Conservation (phyloP, 2,797 vertebrate genomes). For the Sphaeramia orbicularis region DNA sequence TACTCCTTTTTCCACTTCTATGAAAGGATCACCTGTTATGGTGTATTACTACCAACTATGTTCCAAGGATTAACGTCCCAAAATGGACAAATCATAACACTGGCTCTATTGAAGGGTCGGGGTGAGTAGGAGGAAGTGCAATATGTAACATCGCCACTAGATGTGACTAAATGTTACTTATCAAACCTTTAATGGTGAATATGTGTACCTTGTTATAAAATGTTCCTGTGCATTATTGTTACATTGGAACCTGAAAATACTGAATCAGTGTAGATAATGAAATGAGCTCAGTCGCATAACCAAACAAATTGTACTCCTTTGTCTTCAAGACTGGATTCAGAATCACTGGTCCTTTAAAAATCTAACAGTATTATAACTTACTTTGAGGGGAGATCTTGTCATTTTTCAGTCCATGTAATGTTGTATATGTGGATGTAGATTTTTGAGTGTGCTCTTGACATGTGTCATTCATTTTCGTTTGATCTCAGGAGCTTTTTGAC, state of each 20-base stretch:
- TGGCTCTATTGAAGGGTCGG: too few species aligned
- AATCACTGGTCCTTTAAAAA: conserved; percentile 18
- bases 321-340: conserved; percentile 14
- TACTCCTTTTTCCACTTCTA: too few species aligned
- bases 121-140: too few species aligned
- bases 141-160: too few species aligned
- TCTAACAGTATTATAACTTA: conserved; percentile 12
- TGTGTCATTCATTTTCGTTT: conserved; percentile 66
- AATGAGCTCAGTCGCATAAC: conserved; percentile 35
- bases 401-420: conserved; percentile 61
- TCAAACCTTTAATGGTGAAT: too few species aligned
- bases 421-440: conserved; percentile 66
- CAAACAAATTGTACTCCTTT: conserved; percentile 16
- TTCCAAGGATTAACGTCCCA: too few species aligned
- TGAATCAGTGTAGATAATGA: conserved; percentile 25
- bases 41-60: too few species aligned
- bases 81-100: too few species aligned
- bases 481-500: conserved; percentile 74
- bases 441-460: conserved; percentile 61
- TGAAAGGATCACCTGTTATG: too few species aligned
- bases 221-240: neutral
- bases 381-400: conserved; percentile 44
- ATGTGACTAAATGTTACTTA: too few species aligned
- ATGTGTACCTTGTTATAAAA: too few species aligned
- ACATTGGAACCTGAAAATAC: conserved; percentile 29